Evolutionary conservation across 2,888 invertebrate species (phyloP), one percentile per base, ranked within the genome.

Genomic region (Andrena marginata): DNA sequence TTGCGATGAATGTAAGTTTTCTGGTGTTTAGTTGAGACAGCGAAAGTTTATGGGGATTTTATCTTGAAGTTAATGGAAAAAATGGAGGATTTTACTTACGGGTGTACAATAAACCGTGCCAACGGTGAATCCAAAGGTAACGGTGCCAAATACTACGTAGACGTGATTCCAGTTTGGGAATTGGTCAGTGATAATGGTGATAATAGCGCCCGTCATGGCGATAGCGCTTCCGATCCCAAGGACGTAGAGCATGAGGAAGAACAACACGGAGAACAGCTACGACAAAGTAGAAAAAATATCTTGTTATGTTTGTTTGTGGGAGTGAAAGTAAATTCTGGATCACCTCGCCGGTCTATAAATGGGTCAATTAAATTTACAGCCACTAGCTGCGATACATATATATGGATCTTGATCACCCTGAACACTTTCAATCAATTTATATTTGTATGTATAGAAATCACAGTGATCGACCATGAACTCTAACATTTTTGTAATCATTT

Each of bases 231-330:
- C 95, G n/a, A 95, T 93, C 6, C 95, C 95, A 76, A 95, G 91
- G 6, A 95, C 94, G 91, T 93, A 95, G 10, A 95, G 89, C 95
- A 95, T 95, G 49, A 95, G 89, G 90, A 95, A 95, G 89, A 95
- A 95, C 10, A 95, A 84, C 0, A 95, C 94, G 0, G 95, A 94
- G 89, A 95, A 95, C 8, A 95, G 84, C 94, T 95, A 91, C 31
- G 48, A 48, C 31, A 29, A 60, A 5, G 26, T 16, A 26, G 29
- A 13, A 49, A 62, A 59, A 71, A 59, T 67, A 16, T 16, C 42
- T 13, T 3, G 60, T 26, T 23, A 75, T 6, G 42, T 26, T 48
- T n/a, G 26, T 51, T 33, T 29, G 16, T 29, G n/a, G 63, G 10
- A 33, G 33, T 5, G 29, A 10, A n/a, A 51, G n/a, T n/a, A n/a